Conservation (phyloP, 2,888 invertebrate genomes). For the Tinea trinotella region DNA sequence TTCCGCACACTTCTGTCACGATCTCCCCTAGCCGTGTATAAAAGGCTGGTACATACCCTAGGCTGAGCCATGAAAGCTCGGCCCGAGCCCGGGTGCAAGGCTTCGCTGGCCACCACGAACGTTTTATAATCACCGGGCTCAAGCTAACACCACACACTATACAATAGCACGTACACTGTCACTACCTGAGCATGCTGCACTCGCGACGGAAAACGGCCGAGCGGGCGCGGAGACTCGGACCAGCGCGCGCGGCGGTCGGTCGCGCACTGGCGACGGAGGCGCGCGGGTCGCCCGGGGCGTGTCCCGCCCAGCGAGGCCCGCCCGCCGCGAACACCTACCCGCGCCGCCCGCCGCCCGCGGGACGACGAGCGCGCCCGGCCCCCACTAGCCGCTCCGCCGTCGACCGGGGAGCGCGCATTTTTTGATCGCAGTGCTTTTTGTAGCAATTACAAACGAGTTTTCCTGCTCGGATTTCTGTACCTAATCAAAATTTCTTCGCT, state of each 20-base stretch:
- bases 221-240: slow-evolving; percentile 71
- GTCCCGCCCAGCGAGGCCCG: slow-evolving; percentile 45
- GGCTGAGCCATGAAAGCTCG: slow-evolving; percentile 92
- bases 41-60: slow-evolving; percentile 79
- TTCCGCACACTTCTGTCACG: neutral
- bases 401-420: slow-evolving; percentile 43
- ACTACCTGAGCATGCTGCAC: slow-evolving; percentile 72
- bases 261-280: slow-evolving; percentile 61
- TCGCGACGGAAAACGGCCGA: slow-evolving; percentile 68
- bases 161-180: slow-evolving; percentile 69
- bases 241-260: slow-evolving; percentile 71
- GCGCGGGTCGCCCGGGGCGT: slow-evolving; percentile 32
- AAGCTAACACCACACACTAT: slow-evolving; percentile 65
- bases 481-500: slow-evolving; percentile 50
- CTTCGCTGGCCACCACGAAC: slow-evolving; percentile 72
- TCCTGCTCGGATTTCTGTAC: slow-evolving; percentile 45
- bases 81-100: slow-evolving; percentile 76
- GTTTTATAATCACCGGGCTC: slow-evolving; percentile 61
- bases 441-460: slow-evolving; percentile 51
- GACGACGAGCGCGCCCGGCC: slow-evolving; percentile 23
- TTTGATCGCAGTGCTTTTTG: slow-evolving; percentile 37
- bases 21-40: neutral
- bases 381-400: slow-evolving; percentile 28
- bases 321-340: slow-evolving; percentile 29
- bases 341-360: slow-evolving; percentile 25